Base-by-base conservation (phyloP, 2,888 invertebrate genomes). In the Drosophila parthenogenetica region DNA sequence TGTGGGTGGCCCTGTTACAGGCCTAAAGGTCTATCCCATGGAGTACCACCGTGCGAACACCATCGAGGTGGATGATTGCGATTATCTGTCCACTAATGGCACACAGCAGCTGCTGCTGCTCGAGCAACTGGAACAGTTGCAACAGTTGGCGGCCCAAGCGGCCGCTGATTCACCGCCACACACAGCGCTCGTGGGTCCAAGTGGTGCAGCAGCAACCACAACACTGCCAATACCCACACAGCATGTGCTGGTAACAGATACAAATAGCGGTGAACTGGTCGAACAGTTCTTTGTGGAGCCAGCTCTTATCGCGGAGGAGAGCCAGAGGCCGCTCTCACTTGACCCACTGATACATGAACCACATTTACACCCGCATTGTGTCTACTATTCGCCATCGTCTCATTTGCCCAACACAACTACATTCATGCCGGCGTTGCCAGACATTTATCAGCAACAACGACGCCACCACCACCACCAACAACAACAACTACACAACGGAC, bases 1-100 rank as follows among this genome's bases (percentile, higher is more conserved):
- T 40, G 57, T 57, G 22, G 70, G 77, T 49, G 86, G 81, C 53
- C 80, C 86, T 39, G 79, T 77, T 39, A 82, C 78, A 51, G 89
- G 79, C 37, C 71, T 78, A 25, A 75, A 78, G 32, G 61, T 77
- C 37, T 73, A 77, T 29, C 77, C 77, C 32, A 48, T 89, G 65
- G 92, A 91, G 73, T 90, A 83, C 46, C 90, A 89, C 68, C 91
- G 92, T 61, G 92, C 92, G 70, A 91, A 91, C 70, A 91, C 91
- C 46, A 91, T 91, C 54, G 91, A 92, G 81, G 91, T 91, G 67
- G 91, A 91, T 68, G 91, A 91, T 79, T 92, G 90, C 73, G 92
- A 91, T 75, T 91, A 86, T 78, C 67, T 79, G 67, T 77, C 87
- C 8, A 77, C 68, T 50, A 79, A 83, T 32, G 81, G 81, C 42